Evolutionary conservation across 37 sponge, comb jelly and placozoan genomes (phyloP).

Genomic region (Ianthella basta): DNA sequence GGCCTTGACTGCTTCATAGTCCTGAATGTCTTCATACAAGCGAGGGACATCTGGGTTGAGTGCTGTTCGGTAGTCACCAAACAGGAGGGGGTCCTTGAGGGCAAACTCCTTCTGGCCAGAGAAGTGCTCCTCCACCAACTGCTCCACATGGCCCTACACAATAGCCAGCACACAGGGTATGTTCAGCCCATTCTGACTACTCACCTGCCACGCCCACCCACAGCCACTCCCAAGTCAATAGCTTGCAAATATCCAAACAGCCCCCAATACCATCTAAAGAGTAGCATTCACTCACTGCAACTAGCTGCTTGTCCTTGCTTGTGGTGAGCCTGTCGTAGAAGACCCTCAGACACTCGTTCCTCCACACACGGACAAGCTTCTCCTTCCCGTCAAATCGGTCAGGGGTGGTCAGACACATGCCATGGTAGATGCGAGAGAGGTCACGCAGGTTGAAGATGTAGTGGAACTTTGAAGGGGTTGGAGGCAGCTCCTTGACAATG

Average conservation of each 20-base stretch:
- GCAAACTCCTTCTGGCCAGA: constrained; percentile 68
- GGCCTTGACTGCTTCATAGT: constrained; percentile 88
- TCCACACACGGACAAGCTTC: constrained; percentile 87
- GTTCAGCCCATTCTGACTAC: too few relatives aligned
- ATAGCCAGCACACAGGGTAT: neutral
- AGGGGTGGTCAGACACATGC: constrained; percentile 82
- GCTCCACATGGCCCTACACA: constrained; percentile 76
- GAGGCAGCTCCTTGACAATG: constrained; percentile 91
- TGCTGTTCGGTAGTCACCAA: constrained; percentile 93
- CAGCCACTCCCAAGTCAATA: too few relatives aligned
- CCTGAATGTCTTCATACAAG: constrained; percentile 94
- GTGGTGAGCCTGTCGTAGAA: constrained; percentile 95
- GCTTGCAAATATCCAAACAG: too few relatives aligned
- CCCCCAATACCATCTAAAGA: too few relatives aligned
- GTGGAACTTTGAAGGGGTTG: constrained; percentile 99
- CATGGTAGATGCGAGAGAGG: constrained; percentile 97
- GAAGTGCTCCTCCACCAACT: constrained; percentile 80
- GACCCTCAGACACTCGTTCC: constrained; percentile 95
- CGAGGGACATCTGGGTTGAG: constrained; percentile 87
- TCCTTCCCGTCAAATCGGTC: constrained; percentile 70
- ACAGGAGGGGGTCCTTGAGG: constrained; percentile 84
- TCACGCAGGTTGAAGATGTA: constrained; percentile 99
- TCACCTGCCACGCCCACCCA: too few relatives aligned
- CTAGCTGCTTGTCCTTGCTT: constrained; percentile 79
- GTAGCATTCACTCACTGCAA: constrained; percentile 42